Evolutionary conservation across 2,888 invertebrate genomes (phyloP), one percentile per base, ranked within the genome.

Genomic region (Chymomyza procnemis): DNA sequence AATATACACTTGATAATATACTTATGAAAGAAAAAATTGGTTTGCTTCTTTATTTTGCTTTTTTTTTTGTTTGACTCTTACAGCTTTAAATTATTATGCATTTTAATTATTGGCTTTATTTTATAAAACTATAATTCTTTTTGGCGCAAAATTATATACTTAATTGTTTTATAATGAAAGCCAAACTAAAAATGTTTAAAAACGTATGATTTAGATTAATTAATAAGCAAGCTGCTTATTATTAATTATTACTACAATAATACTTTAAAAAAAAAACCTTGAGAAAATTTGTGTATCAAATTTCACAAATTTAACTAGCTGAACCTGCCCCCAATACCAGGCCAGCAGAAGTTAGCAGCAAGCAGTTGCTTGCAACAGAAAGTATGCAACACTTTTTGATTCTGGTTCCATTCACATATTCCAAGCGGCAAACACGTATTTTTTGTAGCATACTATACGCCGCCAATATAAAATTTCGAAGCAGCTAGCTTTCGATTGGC

Each of bases 1-100:
- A 75, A 74, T 74, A 75, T 68, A 74, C 71, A 74, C 61, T 50
- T 6, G 3, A 50, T 50, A n/a, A 41, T 41, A 18, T 14, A 60
- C 16, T 46, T 62, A 19, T 26, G 58, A 57, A 56, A 60, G 46
- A 18, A 61, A 46, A 48, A 54, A 18, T 30, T 26, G n/a, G 19
- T 50, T n/a, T n/a, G 18, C 14, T 54, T 54, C n/a, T 54, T 22
- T 21, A 9, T 21, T 54, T 19, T 52, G 5, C 19, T 19, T 16
- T 19, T 16, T 52, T 60, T 52, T 50, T 16, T 16, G 0, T 50
- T 18, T 50, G 61, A 58, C 66, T 64, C 63, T 46, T 4, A n/a
- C 34, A 34, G 12, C 26, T 26, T 26, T 26, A 26, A 41, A 12
- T 41, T 12, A 41, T 1, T 1, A 12, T 5, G 9, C 3, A 41